A percentile compares a stretch with the other conserved stretches of the same genome.
Evolutionary conservation across 2,888 invertebrate species (phyloP).

Genomic region (Apamea monoglypha): DNA sequence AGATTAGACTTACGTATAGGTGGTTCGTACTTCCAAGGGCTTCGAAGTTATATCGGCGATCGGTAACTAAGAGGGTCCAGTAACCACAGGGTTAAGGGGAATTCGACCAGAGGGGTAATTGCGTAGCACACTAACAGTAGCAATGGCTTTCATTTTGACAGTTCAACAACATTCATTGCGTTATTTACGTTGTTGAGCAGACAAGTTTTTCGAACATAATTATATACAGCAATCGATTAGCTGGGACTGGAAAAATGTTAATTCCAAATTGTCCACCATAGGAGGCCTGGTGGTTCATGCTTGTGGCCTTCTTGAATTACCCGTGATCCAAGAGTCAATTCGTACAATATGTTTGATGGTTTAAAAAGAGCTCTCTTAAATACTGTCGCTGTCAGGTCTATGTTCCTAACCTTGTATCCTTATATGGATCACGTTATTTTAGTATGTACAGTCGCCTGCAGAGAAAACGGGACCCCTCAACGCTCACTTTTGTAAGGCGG

Average conservation of each 20-base stretch:
- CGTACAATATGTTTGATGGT: not conserved
- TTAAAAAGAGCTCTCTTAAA: not conserved
- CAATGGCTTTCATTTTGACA: no score
- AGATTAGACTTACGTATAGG: not conserved
- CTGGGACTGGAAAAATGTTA: not conserved
- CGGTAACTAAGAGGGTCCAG: not conserved
- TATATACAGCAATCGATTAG: no score
- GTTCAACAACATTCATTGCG: no score
- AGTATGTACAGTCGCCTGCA: no score
- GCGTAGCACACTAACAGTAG: no score
- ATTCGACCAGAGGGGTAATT: not conserved
- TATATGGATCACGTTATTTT: slow-evolving; percentile 1
- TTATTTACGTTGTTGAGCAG: no score
- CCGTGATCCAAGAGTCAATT: not conserved
- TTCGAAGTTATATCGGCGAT: not conserved
- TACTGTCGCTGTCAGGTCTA: not conserved
- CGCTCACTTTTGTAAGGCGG: no score
- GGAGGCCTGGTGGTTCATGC: not conserved
- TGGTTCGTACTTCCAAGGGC: not conserved
- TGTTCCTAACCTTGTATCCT: not conserved
- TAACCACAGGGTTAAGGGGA: not conserved
- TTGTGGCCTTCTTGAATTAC: not conserved
- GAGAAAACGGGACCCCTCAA: no score
- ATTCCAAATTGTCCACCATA: not conserved
- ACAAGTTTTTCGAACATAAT: no score